Percentiles rank a stretch among this genome's conserved stretches.
phyloP scores from a whole-genome alignment of 2,797 vertebrate species.

The Neopelma chrysocephalum region DNA sequence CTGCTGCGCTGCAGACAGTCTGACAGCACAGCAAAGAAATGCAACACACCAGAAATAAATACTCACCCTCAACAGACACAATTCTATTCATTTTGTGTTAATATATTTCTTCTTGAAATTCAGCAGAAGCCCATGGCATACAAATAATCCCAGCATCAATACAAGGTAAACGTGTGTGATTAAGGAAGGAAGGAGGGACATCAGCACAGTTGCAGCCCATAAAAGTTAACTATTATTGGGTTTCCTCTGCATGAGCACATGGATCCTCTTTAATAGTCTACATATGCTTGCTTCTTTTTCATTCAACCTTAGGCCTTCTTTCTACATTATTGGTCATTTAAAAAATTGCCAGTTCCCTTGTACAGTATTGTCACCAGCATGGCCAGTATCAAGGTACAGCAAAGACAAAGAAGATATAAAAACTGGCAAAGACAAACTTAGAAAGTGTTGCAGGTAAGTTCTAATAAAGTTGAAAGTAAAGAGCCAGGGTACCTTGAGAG shows the following conservation, averaged over 20 bases:
- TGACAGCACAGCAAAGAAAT: constrained; percentile 61
- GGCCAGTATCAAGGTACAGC: background rate
- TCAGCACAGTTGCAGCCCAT: background rate
- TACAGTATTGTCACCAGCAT: background rate
- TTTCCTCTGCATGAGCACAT: background rate
- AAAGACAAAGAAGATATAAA: background rate
- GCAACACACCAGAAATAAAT: constrained; percentile 63
- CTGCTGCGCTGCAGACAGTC: constrained; percentile 50
- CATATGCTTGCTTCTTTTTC: background rate
- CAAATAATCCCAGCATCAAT: constrained; percentile 60
- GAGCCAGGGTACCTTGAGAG: background rate
- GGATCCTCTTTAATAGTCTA: background rate
- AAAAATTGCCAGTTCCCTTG: background rate
- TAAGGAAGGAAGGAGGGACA: constrained; percentile 7
- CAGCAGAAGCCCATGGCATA: constrained; percentile 1
- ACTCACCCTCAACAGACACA: constrained; percentile 37
- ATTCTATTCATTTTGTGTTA: constrained; percentile 48
- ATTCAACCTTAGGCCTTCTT: background rate
- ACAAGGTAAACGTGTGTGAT: constrained; percentile 39
- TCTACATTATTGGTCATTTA: background rate
- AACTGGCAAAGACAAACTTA: background rate
- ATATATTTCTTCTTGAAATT: constrained; percentile 66
- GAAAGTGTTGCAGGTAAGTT: background rate
- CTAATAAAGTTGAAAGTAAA: background rate
- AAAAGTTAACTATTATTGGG: background rate